phyloP scores from a whole-genome alignment of 2,888 invertebrate species.

The Mongoloraphidia duomilia region DNA sequence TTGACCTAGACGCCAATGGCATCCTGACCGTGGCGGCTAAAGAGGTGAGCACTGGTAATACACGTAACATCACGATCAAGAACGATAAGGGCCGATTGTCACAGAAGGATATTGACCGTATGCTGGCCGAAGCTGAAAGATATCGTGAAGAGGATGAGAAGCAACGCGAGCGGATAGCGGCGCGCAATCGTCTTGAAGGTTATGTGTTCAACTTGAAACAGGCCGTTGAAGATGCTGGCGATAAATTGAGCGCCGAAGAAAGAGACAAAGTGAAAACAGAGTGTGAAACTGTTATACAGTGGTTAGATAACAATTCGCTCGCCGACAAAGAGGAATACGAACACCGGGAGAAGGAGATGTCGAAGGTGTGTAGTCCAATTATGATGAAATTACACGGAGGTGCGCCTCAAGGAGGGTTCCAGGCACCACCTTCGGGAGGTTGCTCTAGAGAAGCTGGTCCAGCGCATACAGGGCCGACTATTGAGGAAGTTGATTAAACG shows the following conservation, averaged over 20 bases:
- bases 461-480: conserved; percentile 31
- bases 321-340: conserved; percentile 55
- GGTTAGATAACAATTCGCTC: conserved; percentile 51
- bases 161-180: conserved; percentile 47
- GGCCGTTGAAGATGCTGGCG: conserved; percentile 45
- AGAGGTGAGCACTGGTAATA: conserved; percentile 45
- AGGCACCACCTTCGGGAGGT: conserved; percentile 12
- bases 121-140: conserved; percentile 59
- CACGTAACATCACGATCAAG: conserved; percentile 63
- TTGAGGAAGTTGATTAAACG: conserved; percentile 41
- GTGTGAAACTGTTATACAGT: conserved; percentile 43
- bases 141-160: conserved; percentile 60
- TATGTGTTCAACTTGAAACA: conserved; percentile 56
- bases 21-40: conserved; percentile 42
- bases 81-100: conserved; percentile 71
- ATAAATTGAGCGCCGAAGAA: conserved; percentile 47
- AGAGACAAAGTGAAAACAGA: conserved; percentile 37
- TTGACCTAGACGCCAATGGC: conserved; percentile 61
- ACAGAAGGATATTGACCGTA: conserved; percentile 68
- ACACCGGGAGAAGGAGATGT: conserved; percentile 39
- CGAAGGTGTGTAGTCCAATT: conserved; percentile 33
- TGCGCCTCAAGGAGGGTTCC: conserved; percentile 17
- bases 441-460: conserved; percentile 18
- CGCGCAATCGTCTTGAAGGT: conserved; percentile 56
- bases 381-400: conserved; percentile 42